Evolutionary conservation across 2,797 vertebrate genomes (phyloP).

Genomic region (Hoplostethus atlanticus): DNA sequence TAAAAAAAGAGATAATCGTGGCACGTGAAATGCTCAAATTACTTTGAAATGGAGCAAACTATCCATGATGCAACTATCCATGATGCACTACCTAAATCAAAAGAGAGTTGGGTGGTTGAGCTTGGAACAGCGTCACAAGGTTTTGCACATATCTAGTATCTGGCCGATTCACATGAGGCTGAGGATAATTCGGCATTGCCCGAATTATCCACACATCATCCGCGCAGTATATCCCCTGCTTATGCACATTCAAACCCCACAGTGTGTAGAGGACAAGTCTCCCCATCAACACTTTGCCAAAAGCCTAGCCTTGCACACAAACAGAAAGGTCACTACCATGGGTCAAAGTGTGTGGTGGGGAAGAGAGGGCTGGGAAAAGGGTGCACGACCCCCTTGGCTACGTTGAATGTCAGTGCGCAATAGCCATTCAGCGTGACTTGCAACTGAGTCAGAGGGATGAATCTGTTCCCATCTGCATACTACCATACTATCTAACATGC

Average conservation of each 20-base stretch:
- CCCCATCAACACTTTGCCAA: constrained; percentile 52
- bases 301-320: constrained; percentile 51
- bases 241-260: constrained; percentile 26
- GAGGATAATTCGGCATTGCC: constrained; percentile 64
- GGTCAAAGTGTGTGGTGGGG: constrained; percentile 58
- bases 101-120: constrained; percentile 2
- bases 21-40: not conserved
- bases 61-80: not conserved
- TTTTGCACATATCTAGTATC: constrained; percentile 20
- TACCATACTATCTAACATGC: constrained; percentile 49
- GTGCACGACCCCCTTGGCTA: constrained; percentile 66
- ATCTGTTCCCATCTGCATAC: constrained; percentile 58
- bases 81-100: constrained; percentile 18
- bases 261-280: constrained; percentile 32
- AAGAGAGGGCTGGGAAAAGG: constrained; percentile 57
- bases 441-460: constrained; percentile 50
- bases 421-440: constrained; percentile 69
- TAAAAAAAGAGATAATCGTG: not conserved
- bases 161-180: constrained; percentile 32
- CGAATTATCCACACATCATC: constrained; percentile 60
- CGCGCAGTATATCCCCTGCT: constrained; percentile 9
- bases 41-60: not conserved
- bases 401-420: constrained; percentile 76
- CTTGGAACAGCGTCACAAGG: constrained; percentile 25
- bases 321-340: constrained; percentile 48